Base-by-base conservation (phyloP, 2,797 vertebrate species). In the Vespertilio murinus region DNA sequence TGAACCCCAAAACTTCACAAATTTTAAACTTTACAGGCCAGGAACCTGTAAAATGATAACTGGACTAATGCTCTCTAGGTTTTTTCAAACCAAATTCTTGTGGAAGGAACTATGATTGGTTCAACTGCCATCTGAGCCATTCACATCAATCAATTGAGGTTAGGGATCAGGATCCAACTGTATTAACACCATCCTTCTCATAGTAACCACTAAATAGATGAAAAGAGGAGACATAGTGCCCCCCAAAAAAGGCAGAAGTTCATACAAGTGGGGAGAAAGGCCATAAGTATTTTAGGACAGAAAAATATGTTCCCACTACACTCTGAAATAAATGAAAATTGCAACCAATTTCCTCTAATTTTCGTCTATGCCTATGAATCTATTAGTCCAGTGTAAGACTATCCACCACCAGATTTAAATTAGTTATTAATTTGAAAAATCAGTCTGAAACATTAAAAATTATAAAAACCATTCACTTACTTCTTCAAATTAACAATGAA, bases 381-480 rank as follows among this genome's bases (percentile, higher is more conserved):
- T 59, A 22, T 56, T 23, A 75, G 25, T 88, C 25, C 54, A 80
- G 6, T 70, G 25, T n/a, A 61, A 80, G 8, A 64, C 22, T 82
- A 45, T 35, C 33, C 35, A 74, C 2, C 52, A 93, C 33, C n/a
- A 3, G 23, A 75, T 35, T 38, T 35, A 67, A 84, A 94, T 88
- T 77, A 89, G 47, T 90, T 45, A 91, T 82, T 70, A 40, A 35
- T 79, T 89, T 94, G 5, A 94, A 97, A 94, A 77, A 38, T 65
- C 10, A 80, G 20, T 95, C 49, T 91, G 33, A 30, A 94, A 85
- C 20, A 85, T 47, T 86, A 89, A 96, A 95, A 94, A 11, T 83
- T 93, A 80, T 84, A 47, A 91, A 93, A 90, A 83, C 75, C 23
- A 49, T n/a, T 93, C 30, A 70, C 49, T 78, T 64, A 69, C 28